Evolutionary conservation across 2,113 vertebrate species (phyloP).

Genomic region (Blennius ocellaris): DNA sequence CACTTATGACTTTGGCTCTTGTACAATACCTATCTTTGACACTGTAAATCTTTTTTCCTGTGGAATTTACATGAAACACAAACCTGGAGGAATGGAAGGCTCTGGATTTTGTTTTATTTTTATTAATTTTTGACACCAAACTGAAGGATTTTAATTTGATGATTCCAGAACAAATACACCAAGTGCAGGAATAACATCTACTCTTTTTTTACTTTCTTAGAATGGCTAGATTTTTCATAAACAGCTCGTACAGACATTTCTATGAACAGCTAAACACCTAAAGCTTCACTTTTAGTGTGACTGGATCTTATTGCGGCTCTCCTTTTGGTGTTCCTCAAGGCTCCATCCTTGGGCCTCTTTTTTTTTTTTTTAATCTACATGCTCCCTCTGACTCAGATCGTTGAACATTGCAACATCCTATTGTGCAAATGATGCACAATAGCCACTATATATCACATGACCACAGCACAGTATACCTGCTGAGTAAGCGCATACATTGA

Average conservation of each 20-base stretch:
- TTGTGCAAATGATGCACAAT: too few relatives aligned
- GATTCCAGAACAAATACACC: background rate
- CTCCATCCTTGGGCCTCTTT: too few relatives aligned
- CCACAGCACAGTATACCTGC: too few relatives aligned
- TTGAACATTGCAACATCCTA: too few relatives aligned
- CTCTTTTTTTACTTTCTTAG: background rate
- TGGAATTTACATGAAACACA: constrained; percentile 27
- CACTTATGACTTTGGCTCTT: constrained; percentile 30
- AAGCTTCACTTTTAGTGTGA: background rate
- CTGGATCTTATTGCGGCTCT: too few relatives aligned
- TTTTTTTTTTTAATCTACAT: too few relatives aligned
- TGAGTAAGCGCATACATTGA: too few relatives aligned
- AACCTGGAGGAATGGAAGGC: constrained; percentile 2
- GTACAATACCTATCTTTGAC: constrained; percentile 30
- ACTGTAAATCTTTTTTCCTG: constrained; percentile 17
- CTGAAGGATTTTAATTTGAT: constrained; percentile 3
- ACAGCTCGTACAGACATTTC: too few relatives aligned
- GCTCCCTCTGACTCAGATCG: too few relatives aligned
- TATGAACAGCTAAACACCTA: too few relatives aligned
- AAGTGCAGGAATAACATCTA: background rate
- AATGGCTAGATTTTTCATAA: background rate
- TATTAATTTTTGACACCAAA: background rate
- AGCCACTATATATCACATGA: too few relatives aligned
- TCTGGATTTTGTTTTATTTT: background rate
- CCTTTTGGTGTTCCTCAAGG: background rate